These are phyloP conservation scores for Haplotaxodon microlepis DNA, from an alignment of 2,113 vertebrate species.

Conservation along the genomic window DNA sequence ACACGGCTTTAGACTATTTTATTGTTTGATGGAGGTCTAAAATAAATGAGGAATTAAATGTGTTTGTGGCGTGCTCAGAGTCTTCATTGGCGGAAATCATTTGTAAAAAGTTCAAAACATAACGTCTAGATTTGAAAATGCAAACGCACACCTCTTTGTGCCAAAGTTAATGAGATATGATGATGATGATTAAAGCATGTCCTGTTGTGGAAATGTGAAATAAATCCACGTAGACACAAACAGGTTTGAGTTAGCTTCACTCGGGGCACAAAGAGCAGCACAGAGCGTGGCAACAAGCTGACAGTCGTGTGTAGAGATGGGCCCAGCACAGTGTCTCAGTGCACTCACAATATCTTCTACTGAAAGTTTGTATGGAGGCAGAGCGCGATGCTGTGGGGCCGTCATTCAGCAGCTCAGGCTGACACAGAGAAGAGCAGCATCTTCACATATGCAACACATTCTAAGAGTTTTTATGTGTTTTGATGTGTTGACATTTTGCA, in stretches of 20 bases:
- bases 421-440: neutral
- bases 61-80: neutral
- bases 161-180: neutral
- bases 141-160: rapidly evolving
- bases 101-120: neutral
- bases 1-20: rapidly evolving
- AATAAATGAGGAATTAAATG: neutral
- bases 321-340: neutral
- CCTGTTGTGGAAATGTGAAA: neutral
- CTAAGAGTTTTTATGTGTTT: neutral
- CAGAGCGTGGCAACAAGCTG: neutral
- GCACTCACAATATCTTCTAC: neutral
- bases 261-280: neutral
- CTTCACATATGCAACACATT: neutral
- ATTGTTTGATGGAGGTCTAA: rapidly evolving
- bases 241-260: neutral
- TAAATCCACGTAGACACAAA: rapidly evolving
- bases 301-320: neutral
- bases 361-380: rapidly evolving
- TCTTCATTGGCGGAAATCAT: rapidly evolving
- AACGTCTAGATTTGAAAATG: neutral
- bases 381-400: neutral
- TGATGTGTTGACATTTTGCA: neutral
- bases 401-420: neutral
- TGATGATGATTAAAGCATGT: neutral